Evolutionary conservation across 2,888 invertebrate species (phyloP).

Genomic region (Athripsodes cinereus): DNA sequence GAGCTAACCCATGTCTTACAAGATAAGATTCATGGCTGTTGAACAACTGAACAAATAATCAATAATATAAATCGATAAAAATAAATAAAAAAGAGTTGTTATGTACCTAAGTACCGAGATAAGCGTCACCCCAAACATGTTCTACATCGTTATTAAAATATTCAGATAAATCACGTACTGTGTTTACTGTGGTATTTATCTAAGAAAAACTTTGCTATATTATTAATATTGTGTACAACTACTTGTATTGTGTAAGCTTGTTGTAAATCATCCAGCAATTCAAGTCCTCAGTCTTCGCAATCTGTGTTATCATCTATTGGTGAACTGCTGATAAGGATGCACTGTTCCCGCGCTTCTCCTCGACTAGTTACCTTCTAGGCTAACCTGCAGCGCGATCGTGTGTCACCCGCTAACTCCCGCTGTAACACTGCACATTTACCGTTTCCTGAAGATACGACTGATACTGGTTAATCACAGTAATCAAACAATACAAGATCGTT

Average conservation of each 20-base stretch:
- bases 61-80: not conserved
- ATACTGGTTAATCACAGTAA: no score
- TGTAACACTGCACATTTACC: no score
- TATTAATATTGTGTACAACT: slow-evolving; percentile 13
- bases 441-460: no score
- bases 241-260: slow-evolving; percentile 26
- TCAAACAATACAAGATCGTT: no score
- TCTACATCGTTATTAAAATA: slow-evolving; percentile 20
- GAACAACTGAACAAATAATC: slow-evolving; percentile 21
- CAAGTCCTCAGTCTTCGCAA: slow-evolving; percentile 5
- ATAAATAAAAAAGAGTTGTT: not conserved
- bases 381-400: no score
- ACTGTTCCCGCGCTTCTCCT: no score
- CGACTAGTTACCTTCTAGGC: no score
- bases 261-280: slow-evolving; percentile 22
- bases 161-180: slow-evolving; percentile 25
- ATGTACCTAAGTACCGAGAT: slow-evolving; percentile 7
- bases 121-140: slow-evolving; percentile 13
- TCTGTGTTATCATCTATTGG: slow-evolving; percentile 15
- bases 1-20: slow-evolving; percentile 9
- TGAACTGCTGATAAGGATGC: no score
- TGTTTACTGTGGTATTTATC: slow-evolving; percentile 23
- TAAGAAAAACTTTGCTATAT: slow-evolving; percentile 24
- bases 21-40: slow-evolving; percentile 13
- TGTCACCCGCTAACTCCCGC: no score